Percentiles rank a stretch among this genome's conserved stretches.
Conservation (phyloP, 2,113 vertebrate species). For the Cebidichthys violaceus region DNA sequence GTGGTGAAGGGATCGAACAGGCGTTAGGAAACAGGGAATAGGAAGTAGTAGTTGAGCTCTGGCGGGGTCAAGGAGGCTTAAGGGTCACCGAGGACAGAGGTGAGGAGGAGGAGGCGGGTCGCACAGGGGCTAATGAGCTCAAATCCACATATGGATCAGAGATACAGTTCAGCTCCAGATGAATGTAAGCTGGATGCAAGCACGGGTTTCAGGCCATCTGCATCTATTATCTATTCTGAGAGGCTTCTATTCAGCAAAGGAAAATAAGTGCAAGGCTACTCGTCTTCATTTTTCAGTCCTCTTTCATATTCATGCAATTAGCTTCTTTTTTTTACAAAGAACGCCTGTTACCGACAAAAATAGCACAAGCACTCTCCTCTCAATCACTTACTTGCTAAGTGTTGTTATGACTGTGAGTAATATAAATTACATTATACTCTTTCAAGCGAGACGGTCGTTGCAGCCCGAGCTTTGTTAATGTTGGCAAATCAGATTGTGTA, state of each 20-base stretch:
- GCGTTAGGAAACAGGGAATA: neutral
- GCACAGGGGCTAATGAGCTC: slow-evolving; percentile 50
- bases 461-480: neutral
- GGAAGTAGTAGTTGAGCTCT: slow-evolving; percentile 33
- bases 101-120: slow-evolving; percentile 52
- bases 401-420: slow-evolving; percentile 12
- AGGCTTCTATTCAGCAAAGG: slow-evolving; percentile 1
- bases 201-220: neutral
- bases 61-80: slow-evolving; percentile 43
- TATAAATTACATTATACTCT: neutral
- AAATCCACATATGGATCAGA: slow-evolving; percentile 55
- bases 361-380: neutral
- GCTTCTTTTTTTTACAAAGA: neutral
- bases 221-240: neutral
- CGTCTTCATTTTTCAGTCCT: neutral
- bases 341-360: neutral
- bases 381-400: neutral
- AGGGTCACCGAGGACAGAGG: slow-evolving; percentile 73
- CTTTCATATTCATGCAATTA: neutral
- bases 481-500: neutral
- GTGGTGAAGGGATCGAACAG: neutral
- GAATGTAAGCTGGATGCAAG: neutral
- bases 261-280: neutral
- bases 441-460: neutral
- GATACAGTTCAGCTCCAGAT: slow-evolving; percentile 19